Percentiles rank a stretch among this genome's conserved stretches.
Conservation (phyloP, 2,888 invertebrate genomes). For the Cinara cedri region DNA sequence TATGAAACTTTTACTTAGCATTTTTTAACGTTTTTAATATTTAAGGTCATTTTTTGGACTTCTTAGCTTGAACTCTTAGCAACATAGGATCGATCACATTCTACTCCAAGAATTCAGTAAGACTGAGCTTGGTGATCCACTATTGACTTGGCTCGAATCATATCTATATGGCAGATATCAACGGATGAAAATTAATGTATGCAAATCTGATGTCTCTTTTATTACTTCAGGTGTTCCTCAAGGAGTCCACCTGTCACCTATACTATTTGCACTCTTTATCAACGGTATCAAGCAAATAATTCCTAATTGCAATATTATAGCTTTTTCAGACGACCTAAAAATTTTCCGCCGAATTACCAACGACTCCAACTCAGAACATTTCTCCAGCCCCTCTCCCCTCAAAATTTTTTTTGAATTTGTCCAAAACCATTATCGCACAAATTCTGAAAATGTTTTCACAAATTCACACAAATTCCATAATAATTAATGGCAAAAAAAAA, state of each 20-base stretch:
- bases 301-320: neutral
- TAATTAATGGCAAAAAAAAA: too few relatives aligned
- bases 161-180: too few relatives aligned
- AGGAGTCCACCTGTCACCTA: neutral
- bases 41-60: too few relatives aligned
- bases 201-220: neutral
- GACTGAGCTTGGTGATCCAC: neutral
- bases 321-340: neutral
- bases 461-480: too few relatives aligned
- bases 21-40: too few relatives aligned
- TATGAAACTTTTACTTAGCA: too few relatives aligned
- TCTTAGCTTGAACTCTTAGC: too few relatives aligned
- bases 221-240: neutral
- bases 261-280: neutral
- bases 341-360: neutral
- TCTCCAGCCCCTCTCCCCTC: too few relatives aligned
- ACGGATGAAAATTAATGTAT: neutral
- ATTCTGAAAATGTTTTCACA: too few relatives aligned
- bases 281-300: neutral
- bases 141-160: neutral
- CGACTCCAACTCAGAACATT: neutral
- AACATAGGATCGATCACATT: neutral
- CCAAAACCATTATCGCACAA: too few relatives aligned
- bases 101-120: neutral
- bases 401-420: too few relatives aligned